Evolutionary conservation across 37 sponge, comb jelly and placozoan species (phyloP).

Genomic region (Beroe ovata): DNA sequence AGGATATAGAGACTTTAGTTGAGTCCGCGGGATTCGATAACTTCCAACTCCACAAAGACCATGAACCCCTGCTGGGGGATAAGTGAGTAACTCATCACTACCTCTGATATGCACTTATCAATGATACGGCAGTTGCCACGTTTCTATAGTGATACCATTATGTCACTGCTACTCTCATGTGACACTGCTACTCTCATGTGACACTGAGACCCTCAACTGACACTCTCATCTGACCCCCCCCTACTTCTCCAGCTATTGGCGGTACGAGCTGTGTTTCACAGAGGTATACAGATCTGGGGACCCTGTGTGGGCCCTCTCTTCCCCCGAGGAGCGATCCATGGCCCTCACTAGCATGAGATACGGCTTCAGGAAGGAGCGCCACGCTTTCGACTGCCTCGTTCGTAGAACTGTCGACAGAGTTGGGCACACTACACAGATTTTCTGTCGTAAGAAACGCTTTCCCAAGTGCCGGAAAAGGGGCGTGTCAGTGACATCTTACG

Average conservation of each 20-base stretch:
- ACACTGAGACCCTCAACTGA: too few species aligned
- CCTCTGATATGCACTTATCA: neutral
- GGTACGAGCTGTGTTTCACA: slow-evolving; percentile 61
- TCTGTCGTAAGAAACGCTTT: slow-evolving; percentile 6
- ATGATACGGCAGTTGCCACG: too few species aligned
- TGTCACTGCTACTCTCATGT: too few species aligned
- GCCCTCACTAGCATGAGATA: slow-evolving; percentile 52
- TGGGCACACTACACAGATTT: slow-evolving; percentile 48
- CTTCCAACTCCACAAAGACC: neutral
- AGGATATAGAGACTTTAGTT: neutral
- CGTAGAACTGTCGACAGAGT: neutral
- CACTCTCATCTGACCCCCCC: too few species aligned
- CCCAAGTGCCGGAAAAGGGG: neutral
- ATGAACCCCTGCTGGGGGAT: slow-evolving; percentile 27
- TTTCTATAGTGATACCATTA: too few species aligned
- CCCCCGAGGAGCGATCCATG: neutral
- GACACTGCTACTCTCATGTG: too few species aligned
- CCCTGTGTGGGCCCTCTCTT: slow-evolving; percentile 7
- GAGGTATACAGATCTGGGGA: slow-evolving; percentile 15
- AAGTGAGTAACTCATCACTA: neutral
- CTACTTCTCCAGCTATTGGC: slow-evolving; percentile 49
- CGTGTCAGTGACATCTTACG: neutral
- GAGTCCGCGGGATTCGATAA: slow-evolving; percentile 4
- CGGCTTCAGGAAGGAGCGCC: slow-evolving; percentile 20
- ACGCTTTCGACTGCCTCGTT: slow-evolving; percentile 37